Percentiles rank a stretch among this genome's conserved stretches.
phyloP scores from a whole-genome alignment of 2,113 vertebrate genomes.

The Saccopteryx leptura region DNA sequence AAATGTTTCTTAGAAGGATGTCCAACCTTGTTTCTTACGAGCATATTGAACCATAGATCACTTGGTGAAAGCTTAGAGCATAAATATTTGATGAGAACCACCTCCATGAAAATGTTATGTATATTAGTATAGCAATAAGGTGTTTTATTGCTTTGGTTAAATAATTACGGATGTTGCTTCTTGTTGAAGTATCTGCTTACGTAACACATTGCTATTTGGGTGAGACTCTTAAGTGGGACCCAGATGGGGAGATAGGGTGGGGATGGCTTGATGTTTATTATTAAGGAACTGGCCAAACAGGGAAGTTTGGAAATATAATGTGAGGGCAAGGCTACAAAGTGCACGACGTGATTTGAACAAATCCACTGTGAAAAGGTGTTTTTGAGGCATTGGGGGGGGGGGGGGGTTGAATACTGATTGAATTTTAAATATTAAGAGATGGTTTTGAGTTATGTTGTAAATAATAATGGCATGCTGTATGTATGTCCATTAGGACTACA shows the following conservation, averaged over 20 bases:
- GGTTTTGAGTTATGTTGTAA: background rate
- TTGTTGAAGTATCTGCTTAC: constrained; percentile 8
- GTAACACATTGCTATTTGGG: constrained; percentile 7
- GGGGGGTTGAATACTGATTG: background rate
- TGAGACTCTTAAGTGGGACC: background rate
- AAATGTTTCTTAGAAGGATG: background rate
- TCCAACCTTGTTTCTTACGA: background rate
- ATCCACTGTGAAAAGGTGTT: background rate
- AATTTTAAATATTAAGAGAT: background rate
- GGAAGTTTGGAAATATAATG: background rate
- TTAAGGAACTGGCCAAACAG: constrained; percentile 24
- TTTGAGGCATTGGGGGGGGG: background rate
- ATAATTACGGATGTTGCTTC: background rate
- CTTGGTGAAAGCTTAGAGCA: background rate
- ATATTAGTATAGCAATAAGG: background rate
- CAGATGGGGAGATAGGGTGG: background rate
- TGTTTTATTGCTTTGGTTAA: background rate
- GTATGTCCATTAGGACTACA: background rate
- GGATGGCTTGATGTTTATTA: background rate
- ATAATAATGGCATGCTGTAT: background rate
- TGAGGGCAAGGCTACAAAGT: background rate
- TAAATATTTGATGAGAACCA: background rate
- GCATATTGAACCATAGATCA: background rate
- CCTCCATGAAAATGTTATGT: background rate
- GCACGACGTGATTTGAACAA: background rate